These are phyloP conservation scores for Isurus oxyrinchus DNA, from an alignment of 2,113 vertebrate genomes.

Conservation along the genomic window DNA sequence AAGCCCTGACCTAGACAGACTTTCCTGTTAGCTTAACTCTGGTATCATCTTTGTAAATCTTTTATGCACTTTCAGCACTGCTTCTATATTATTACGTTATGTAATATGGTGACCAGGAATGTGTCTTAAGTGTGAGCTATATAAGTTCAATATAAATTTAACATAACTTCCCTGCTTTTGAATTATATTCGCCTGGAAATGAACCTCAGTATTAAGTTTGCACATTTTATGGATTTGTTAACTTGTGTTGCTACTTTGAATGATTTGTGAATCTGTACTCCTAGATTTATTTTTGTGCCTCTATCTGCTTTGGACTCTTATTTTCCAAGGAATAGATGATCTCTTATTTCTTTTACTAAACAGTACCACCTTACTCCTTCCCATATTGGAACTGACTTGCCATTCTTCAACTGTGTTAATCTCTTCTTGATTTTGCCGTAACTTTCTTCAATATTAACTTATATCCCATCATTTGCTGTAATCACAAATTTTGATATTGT, in stretches of 20 bases:
- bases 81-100: not conserved
- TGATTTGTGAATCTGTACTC: not conserved
- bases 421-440: not conserved
- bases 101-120: not conserved
- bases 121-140: not conserved
- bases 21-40: not conserved
- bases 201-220: not conserved
- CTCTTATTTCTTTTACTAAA: not conserved
- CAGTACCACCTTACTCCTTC: not conserved
- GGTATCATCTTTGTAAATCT: not conserved
- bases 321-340: not conserved
- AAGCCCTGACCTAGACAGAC: not conserved
- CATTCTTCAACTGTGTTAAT: not conserved
- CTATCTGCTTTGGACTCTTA: not conserved
- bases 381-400: not conserved
- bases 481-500: not conserved
- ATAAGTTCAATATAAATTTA: not conserved
- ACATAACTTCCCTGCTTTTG: not conserved
- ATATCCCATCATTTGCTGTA: not conserved
- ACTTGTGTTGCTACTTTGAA: not conserved
- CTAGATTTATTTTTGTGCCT: not conserved
- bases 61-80: not conserved
- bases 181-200: not conserved
- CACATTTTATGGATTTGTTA: not conserved
- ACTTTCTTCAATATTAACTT: not conserved